Base-by-base conservation (phyloP, 1,140 invertebrate genomes). In the Calliphora vicina region DNA sequence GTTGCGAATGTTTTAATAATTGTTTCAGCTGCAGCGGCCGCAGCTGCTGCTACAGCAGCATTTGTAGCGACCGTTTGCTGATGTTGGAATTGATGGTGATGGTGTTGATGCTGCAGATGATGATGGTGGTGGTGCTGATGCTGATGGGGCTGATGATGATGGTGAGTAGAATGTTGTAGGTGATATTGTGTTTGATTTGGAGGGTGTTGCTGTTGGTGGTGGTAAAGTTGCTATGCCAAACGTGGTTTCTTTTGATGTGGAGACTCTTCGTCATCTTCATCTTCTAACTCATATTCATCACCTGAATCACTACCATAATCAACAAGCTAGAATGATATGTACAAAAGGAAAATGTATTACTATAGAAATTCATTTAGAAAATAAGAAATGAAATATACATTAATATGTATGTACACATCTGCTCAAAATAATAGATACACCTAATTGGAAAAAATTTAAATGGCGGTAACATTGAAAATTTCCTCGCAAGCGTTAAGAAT, bases 281-380 rank as follows among this genome's bases (percentile, higher is more conserved):
- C 96, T 83, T 97, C 96, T 81, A 98, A 97, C 84, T 98, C 97
- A 86, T 98, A 97, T 85, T 98, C 97, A 86, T 98, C 97, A 86
- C 98, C 97, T 0, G 96, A 97, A 91, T 98, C 97, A 82, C 97
- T 97, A 88, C 98, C 97, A 90, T 99, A 99, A 90, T 99, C 97
- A 27, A 98, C 97, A 84, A 99, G 93, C 86, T 97, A 97, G 96
- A 97, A 81, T 78, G 15, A 82, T 27, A 12, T 10, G 13, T 29
- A 61, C 8, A 1, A 76, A 3, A 80, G 35, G 12, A 43, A 73
- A 45, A 81, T 35, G n/a, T n/a, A n/a, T n/a, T n/a, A n/a, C n/a
- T n/a, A n/a, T n/a, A n/a, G n/a, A n/a, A n/a, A n/a, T n/a, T n/a
- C n/a, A n/a, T n/a, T n/a, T n/a, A n/a, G n/a, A n/a, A n/a, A n/a